Base-by-base conservation (phyloP, 2,113 vertebrate species). In the Osmerus mordax region DNA sequence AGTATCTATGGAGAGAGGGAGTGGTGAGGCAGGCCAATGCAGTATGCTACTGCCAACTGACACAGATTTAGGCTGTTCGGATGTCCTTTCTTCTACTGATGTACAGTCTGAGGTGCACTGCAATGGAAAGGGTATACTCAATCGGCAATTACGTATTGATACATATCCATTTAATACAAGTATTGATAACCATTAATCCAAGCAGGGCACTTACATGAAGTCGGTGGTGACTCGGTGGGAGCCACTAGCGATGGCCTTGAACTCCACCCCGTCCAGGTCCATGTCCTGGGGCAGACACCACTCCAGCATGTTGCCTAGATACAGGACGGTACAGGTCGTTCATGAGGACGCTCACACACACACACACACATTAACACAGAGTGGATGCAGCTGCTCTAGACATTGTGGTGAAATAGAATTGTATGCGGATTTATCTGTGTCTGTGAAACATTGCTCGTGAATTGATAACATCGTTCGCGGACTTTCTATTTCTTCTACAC, bases 261-360 rank as follows among this genome's bases (percentile, higher is more conserved):
- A 98, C 85, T 98, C 96, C 51, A 98, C 94, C 0, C 96, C 96
- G 70, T 97, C 96, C 69, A 98, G 91, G 82, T 98, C 95, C 76
- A 98, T 92, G 77, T 98, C 96, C 82, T 95, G 95, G 68, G 96
- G 96, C 78, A 97, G 89, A 87, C 96, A 97, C 96, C 96, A 98
- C 80, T 98, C 96, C 55, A 98, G 90, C 92, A 98, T 96, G 89
- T 98, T 98, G 77, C 96, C 96, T 98, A 67, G 62, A 77, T 63
- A 81, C 83, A 74, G 58, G 74, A 73, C 73, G 60, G 76, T 61
- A 81, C 83, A 74, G 58, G 75, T 72, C 58, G 67, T 60, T 65
- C 14, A 47, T 2, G 19, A 18, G 65, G 18, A 65, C 62, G 54
- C 61, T 56, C n/a, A 47, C 52, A 71, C 70, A 71, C 60, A 71